Conservation (phyloP, 2,888 invertebrate genomes). For the Tridacna crocea region DNA sequence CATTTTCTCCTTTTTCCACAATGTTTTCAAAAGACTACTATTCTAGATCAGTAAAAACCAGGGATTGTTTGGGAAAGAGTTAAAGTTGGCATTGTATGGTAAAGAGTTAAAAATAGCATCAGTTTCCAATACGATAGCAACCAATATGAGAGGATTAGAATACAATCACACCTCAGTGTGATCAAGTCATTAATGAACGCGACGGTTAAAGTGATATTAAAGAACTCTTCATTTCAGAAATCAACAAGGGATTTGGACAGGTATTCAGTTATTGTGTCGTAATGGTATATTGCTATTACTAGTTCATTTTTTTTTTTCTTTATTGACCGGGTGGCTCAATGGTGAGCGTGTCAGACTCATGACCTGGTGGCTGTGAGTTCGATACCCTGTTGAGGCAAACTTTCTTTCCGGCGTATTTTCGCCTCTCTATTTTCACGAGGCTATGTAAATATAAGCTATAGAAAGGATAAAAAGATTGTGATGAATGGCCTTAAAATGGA, state of each 20-base stretch:
- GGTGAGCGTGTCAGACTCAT: too few relatives aligned
- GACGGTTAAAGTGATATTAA: neutral
- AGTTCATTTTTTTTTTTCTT: too few relatives aligned
- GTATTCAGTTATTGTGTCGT: too few relatives aligned
- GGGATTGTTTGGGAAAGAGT: neutral
- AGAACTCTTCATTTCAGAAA: neutral
- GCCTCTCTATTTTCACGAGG: too few relatives aligned
- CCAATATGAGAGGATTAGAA: neutral
- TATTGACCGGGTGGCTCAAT: too few relatives aligned
- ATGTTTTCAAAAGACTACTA: neutral
- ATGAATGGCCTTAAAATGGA: too few relatives aligned
- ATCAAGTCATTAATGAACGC: neutral
- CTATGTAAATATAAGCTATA: too few relatives aligned
- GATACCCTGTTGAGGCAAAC: too few relatives aligned
- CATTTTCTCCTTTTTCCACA: neutral
- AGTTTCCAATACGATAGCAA: neutral
- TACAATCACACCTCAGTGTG: neutral
- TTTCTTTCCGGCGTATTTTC: too few relatives aligned
- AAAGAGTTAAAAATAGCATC: neutral
- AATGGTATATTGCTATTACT: neutral
- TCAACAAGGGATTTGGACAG: neutral
- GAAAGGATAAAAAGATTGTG: too few relatives aligned
- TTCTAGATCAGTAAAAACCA: neutral
- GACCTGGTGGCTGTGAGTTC: too few relatives aligned
- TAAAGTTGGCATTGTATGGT: neutral